These are phyloP conservation scores for Protodeltote pygarga DNA, from an alignment of 2,888 invertebrate species.

Conservation along the genomic window DNA sequence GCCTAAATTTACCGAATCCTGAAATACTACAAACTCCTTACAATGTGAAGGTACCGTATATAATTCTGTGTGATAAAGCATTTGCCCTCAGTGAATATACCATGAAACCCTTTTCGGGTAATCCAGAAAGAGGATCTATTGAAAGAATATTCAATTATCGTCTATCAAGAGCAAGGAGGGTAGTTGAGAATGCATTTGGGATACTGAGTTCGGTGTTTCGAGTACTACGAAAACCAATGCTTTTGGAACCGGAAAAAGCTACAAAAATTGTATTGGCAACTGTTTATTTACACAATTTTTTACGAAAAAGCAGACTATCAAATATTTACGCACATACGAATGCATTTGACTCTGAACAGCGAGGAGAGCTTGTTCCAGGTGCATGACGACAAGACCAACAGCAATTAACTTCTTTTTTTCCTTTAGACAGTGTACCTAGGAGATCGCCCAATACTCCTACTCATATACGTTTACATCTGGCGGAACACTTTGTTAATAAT, in stretches of 20 bases:
- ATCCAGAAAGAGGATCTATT: too few species aligned
- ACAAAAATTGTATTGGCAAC: constrained; percentile 36
- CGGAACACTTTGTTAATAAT: constrained; percentile 28
- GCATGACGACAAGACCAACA: constrained; percentile 26
- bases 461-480: constrained; percentile 23
- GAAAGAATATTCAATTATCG: constrained; percentile 49
- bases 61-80: too few species aligned
- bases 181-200: constrained; percentile 35
- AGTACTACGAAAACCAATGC: constrained; percentile 25
- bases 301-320: constrained; percentile 32
- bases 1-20: too few species aligned
- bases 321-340: constrained; percentile 26
- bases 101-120: too few species aligned
- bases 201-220: constrained; percentile 14
- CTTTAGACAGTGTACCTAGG: constrained; percentile 23
- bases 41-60: too few species aligned
- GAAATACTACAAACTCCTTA: too few species aligned
- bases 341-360: constrained; percentile 18
- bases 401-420: constrained; percentile 23
- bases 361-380: constrained; percentile 14
- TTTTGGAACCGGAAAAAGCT: constrained; percentile 36
- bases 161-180: constrained; percentile 35
- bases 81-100: too few species aligned
- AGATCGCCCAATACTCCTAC: constrained; percentile 24
- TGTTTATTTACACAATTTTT: constrained; percentile 46